phyloP scores from a whole-genome alignment of 2,113 vertebrate species.

The Campylomormyrus numenius region DNA sequence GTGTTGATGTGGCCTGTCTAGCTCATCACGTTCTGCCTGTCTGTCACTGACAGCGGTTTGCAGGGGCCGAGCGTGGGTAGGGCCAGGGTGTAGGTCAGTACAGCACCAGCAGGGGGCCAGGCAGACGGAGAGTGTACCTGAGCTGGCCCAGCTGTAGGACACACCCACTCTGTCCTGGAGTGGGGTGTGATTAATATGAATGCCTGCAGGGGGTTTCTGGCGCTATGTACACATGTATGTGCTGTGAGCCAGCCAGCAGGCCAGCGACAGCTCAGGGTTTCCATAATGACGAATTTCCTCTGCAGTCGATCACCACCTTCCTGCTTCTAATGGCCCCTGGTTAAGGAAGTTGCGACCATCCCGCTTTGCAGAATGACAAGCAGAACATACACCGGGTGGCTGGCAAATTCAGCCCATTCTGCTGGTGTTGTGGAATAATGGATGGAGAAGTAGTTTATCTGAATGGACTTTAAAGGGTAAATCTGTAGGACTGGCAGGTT shows the following conservation, averaged over 20 bases:
- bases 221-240: not conserved
- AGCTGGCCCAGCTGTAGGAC: conserved; percentile 35
- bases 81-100: conserved; percentile 37
- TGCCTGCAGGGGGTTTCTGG: not conserved
- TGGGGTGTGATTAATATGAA: not conserved
- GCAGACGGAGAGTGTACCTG: conserved; percentile 9
- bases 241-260: not conserved
- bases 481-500: not conserved
- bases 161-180: conserved; percentile 23
- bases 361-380: not conserved
- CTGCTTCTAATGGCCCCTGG: not conserved
- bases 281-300: not conserved
- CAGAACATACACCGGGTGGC: not conserved
- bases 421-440: not conserved
- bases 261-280: not conserved
- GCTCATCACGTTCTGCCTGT: not conserved
- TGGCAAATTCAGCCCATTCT: not conserved
- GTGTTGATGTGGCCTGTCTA: not conserved
- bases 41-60: not conserved
- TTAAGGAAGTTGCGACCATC: not conserved
- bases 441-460: not conserved
- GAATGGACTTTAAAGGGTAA: not conserved
- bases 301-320: not conserved
- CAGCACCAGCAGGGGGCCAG: conserved; percentile 44
- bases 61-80: not conserved